These are phyloP conservation scores for Uloborus plumipes DNA, from an alignment of 2,888 invertebrate genomes.

Conservation along the genomic window DNA sequence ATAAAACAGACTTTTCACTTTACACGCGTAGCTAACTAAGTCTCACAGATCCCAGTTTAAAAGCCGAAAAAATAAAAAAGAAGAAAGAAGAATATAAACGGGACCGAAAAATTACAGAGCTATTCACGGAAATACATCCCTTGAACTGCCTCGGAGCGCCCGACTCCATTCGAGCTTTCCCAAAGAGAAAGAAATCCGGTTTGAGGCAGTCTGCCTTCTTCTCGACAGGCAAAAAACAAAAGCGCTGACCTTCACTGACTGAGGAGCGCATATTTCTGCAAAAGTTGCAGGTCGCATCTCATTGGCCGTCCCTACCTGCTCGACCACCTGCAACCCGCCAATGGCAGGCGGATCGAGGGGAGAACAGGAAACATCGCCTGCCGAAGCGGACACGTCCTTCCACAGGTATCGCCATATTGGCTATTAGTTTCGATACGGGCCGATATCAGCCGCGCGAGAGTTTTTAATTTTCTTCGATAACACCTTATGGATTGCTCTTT, in stretches of 20 bases:
- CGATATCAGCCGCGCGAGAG: neutral
- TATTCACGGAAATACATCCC: slow-evolving; percentile 45
- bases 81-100: slow-evolving; percentile 11
- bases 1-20: slow-evolving; percentile 29
- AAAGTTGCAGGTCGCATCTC: slow-evolving; percentile 39
- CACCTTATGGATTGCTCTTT: neutral
- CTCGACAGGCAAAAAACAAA: slow-evolving; percentile 25
- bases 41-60: slow-evolving; percentile 1
- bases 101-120: slow-evolving; percentile 33
- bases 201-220: slow-evolving; percentile 14
- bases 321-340: slow-evolving; percentile 39
- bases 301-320: slow-evolving; percentile 52
- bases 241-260: slow-evolving; percentile 50
- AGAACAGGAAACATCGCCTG: slow-evolving; percentile 36
- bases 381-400: slow-evolving; percentile 56
- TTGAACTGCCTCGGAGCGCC: slow-evolving; percentile 39
- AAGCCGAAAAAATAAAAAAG: neutral
- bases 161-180: neutral
- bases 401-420: slow-evolving; percentile 52
- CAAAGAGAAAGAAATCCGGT: slow-evolving; percentile 41
- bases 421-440: slow-evolving; percentile 22
- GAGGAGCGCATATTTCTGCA: slow-evolving; percentile 25
- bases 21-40: slow-evolving; percentile 46
- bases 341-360: slow-evolving; percentile 21
- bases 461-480: slow-evolving; percentile 29